Evolutionary conservation across 1,140 invertebrate genomes (phyloP).

Genomic region (Drosophila repletoides): DNA sequence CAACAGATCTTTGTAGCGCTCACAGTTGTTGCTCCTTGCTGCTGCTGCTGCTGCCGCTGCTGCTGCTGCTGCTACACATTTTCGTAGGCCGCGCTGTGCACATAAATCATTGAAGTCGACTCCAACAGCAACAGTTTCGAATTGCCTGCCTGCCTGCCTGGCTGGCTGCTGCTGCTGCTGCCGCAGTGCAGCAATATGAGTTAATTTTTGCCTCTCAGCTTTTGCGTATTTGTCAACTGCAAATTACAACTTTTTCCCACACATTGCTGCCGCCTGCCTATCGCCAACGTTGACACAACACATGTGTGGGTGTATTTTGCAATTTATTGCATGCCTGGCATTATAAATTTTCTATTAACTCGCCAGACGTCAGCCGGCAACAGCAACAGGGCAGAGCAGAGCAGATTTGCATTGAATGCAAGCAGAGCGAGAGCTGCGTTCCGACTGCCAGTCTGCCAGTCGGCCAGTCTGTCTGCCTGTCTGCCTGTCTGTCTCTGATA

Average conservation of each 20-base stretch:
- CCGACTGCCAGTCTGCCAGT: neutral
- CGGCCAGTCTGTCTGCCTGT: neutral
- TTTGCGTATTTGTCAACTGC: constrained; percentile 80
- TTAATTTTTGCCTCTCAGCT: constrained; percentile 64
- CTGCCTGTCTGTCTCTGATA: constrained; percentile 41
- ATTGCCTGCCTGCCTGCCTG: constrained; percentile 12
- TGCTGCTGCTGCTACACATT: constrained; percentile 43
- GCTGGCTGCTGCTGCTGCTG: no score
- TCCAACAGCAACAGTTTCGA: constrained; percentile 16
- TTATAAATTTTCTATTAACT: constrained; percentile 81
- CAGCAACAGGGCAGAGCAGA: constrained; percentile 2
- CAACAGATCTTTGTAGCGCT: constrained; percentile 2
- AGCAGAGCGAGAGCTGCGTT: neutral
- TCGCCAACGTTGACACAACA: constrained; percentile 35
- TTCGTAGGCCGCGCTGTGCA: constrained; percentile 64
- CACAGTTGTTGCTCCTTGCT: constrained; percentile 1
- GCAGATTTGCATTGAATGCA: constrained; percentile 75
- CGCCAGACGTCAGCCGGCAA: constrained; percentile 41
- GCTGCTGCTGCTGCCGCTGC: constrained; percentile 25
- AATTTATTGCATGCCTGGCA: constrained; percentile 71
- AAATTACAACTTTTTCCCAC: constrained; percentile 79
- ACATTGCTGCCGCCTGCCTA: constrained; percentile 38
- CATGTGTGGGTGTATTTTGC: constrained; percentile 65
- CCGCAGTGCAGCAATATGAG: no score
- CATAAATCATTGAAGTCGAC: constrained; percentile 65